Evolutionary conservation across 2,888 invertebrate genomes (phyloP), one percentile per base, ranked within the genome.

Genomic region (Xestia rhomboidea): DNA sequence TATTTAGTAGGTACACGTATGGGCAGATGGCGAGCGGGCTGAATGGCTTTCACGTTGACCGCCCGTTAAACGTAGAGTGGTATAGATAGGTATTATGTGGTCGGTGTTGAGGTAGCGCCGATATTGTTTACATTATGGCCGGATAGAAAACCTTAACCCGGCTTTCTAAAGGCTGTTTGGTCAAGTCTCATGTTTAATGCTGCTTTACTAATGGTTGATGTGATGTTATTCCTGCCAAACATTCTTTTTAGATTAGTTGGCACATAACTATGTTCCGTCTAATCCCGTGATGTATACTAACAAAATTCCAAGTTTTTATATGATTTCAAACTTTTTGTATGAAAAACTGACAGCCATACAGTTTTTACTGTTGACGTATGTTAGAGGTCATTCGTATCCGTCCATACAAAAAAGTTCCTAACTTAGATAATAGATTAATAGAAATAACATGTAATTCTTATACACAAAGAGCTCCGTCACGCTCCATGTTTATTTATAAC

Each of bases 1-100:
- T 83, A 83, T 84, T 81, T 85, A 77, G 68, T 77, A 67, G 73
- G 71, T 63, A 68, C 63, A 71, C 38, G 66, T n/a, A 27, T 73
- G 66, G 70, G 49, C 85, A 81, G 81, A 76, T 85, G 81, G 84
- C 54, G 66, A 72, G 63, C 73, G 73, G 34, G 27, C 44, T 73
- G 73, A 76, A 73, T 81, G 76, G 70, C 18, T 63, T 67, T 60
- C 60, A 69, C 67, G 75, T 51, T 71, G 84, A 84, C 80, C 80
- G 64, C 30, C 49, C 83, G 66, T 49, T 62, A 27, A 68, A 77
- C 34, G 44, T 34, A 41, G 18, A 15, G 10, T 3, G 27, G 30
- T 54, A 46, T 4, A 46, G 34, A 27, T 57, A 66, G 2, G 44
- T 78, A 64, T 51, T 60, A 73, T 46, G 54, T 79, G 44, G 27